phyloP scores from a whole-genome alignment of 37 sponge, comb jelly and placozoan species.

The Spongilla lacustris region DNA sequence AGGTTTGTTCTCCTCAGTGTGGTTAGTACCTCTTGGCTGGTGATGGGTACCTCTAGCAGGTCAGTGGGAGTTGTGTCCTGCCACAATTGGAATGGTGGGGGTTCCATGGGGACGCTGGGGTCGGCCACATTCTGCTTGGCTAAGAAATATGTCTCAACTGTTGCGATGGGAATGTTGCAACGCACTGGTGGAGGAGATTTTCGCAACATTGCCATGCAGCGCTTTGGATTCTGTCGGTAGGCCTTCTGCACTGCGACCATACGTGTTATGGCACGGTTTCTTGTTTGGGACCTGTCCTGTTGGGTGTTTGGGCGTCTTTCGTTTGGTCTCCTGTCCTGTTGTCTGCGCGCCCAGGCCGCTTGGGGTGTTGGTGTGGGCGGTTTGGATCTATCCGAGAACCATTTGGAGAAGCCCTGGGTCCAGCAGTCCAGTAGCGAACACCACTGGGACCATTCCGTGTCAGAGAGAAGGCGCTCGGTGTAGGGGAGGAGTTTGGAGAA shows the following conservation, averaged over 20 bases:
- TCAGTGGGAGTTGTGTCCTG: slow-evolving; percentile 4
- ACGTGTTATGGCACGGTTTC: slow-evolving; percentile 1
- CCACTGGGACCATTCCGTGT: slow-evolving; percentile 1
- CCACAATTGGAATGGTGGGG: slow-evolving; percentile 10
- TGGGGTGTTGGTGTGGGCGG: slow-evolving; percentile 1
- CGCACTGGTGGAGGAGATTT: neutral
- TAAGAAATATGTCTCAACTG: slow-evolving; percentile 1
- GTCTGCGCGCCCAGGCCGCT: slow-evolving; percentile 1
- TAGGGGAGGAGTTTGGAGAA: slow-evolving; percentile 1
- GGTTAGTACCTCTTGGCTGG: slow-evolving; percentile 8
- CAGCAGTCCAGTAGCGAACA: slow-evolving; percentile 1
- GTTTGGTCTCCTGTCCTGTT: slow-evolving; percentile 1
- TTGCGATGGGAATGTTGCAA: neutral
- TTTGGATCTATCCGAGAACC: slow-evolving; percentile 1
- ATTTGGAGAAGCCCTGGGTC: slow-evolving; percentile 1
- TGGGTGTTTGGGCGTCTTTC: slow-evolving; percentile 1
- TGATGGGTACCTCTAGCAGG: slow-evolving; percentile 6
- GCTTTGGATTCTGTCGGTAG: slow-evolving; percentile 1
- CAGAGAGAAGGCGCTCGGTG: slow-evolving; percentile 1
- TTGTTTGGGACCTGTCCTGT: slow-evolving; percentile 1
- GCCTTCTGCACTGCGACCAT: slow-evolving; percentile 1
- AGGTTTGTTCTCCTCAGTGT: slow-evolving; percentile 6
- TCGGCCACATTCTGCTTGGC: slow-evolving; percentile 1
- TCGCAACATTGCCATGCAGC: neutral
- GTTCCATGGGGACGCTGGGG: neutral